These are phyloP conservation scores for Drosophila rufa DNA, from an alignment of 1,140 invertebrate genomes.

Conservation along the genomic window DNA sequence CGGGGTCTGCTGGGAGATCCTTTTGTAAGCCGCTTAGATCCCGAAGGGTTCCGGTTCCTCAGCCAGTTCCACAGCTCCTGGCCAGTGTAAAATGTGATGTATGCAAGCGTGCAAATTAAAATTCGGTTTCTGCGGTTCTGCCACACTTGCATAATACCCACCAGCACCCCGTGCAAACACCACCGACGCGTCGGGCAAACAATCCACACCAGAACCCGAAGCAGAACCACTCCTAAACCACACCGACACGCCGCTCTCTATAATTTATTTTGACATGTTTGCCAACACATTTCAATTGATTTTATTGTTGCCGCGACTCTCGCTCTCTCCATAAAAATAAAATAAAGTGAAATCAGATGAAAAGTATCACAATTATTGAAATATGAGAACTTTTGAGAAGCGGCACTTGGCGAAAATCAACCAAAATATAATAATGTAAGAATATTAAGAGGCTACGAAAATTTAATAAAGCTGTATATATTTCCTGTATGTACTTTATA, in stretches of 20 bases:
- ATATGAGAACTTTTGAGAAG: constrained; percentile 68
- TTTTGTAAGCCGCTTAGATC: constrained; percentile 78
- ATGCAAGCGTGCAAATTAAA: constrained; percentile 84
- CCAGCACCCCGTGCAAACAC: constrained; percentile 38
- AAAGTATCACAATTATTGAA: constrained; percentile 83
- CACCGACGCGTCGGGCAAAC: constrained; percentile 49
- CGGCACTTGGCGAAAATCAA: background rate
- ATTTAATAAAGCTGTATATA: background rate
- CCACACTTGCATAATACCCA: constrained; percentile 77
- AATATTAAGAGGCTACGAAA: background rate
- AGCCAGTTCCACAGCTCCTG: constrained; percentile 20
- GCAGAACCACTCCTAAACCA: constrained; percentile 31
- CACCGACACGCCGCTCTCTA: constrained; percentile 62
- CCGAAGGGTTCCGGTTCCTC: constrained; percentile 46
- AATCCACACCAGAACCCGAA: constrained; percentile 37
- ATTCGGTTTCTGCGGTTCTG: constrained; percentile 82
- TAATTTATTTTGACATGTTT: constrained; percentile 85
- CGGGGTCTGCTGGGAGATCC: constrained; percentile 27
- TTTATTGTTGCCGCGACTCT: constrained; percentile 69
- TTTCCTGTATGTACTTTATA: background rate
- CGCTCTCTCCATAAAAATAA: constrained; percentile 47
- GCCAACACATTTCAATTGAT: constrained; percentile 85
- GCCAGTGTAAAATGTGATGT: constrained; percentile 59
- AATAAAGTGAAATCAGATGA: constrained; percentile 68
- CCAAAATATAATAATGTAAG: background rate